Base-by-base conservation (phyloP, 2,113 vertebrate genomes). In the Sus scrofa region DNA sequence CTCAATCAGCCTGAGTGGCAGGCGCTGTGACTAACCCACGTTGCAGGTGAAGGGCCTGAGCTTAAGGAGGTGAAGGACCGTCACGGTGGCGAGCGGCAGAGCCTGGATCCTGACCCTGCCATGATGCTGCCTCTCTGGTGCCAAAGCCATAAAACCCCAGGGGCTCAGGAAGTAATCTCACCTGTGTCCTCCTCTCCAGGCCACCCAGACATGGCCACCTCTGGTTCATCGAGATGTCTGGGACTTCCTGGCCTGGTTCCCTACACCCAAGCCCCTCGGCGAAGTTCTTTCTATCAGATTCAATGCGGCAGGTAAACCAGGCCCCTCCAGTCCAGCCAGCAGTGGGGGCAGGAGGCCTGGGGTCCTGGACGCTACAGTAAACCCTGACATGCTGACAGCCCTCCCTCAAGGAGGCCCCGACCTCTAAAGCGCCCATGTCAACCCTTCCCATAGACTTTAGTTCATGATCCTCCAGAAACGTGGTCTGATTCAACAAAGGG, bases 21-120 rank as follows among this genome's bases (percentile, higher is more conserved):
- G 58, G 39, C 24, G 3, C 65, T 4, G 3, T 0, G 18, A 89
- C n/a, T 8, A 32, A 14, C 16, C 70, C 22, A 2, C 5, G 27
- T 22, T 27, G 37, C 71, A 71, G 81, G 58, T 6, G 19, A 67
- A 91, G 50, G 56, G 34, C 3, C 12, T 15, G 27, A 86, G 60
- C 11, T 54, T 39, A 14, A 26, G 14, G 32, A 75, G 19, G 56
- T 9, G 58, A 15, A 52, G 3, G 56, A 39, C 37, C 24, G 14
- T 24, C 52, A 10, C 0, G 15, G 30, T 0, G 52, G 20, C 27
- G 18, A 78, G n/a, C 0, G 3, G 18, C 12, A 27, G 11, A 30
- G n/a, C 19, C 34, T 2, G 5, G 18, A 19, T 10, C 63, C n/a
- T 27, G 11, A 22, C 4, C 27, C n/a, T 44, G 32, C 56, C 0